phyloP scores from a whole-genome alignment of 2,888 invertebrate genomes.

The Morpho helenor region DNA sequence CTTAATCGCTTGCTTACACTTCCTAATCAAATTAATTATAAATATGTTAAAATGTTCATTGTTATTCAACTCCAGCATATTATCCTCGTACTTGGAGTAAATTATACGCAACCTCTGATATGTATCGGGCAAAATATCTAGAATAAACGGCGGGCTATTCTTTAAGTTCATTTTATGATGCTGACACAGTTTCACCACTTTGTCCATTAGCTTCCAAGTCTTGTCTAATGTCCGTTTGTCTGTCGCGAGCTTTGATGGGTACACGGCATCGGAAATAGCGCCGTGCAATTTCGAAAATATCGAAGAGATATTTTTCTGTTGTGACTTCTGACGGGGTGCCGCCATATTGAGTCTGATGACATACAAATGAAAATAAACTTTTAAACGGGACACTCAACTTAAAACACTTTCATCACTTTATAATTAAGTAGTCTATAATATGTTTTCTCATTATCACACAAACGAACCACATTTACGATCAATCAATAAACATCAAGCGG shows the following conservation, averaged over 20 bases:
- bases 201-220: slow-evolving; percentile 99
- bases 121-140: slow-evolving; percentile 99
- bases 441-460: slow-evolving; percentile 72
- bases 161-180: slow-evolving; percentile 99
- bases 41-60: slow-evolving; percentile 99
- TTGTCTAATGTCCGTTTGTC: slow-evolving; percentile 98
- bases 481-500: slow-evolving; percentile 47
- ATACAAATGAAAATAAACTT: slow-evolving; percentile 72
- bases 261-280: slow-evolving; percentile 90
- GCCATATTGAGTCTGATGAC: slow-evolving; percentile 81
- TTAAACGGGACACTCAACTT: slow-evolving; percentile 59
- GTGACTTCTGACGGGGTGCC: slow-evolving; percentile 87
- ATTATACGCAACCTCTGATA: slow-evolving; percentile 97
- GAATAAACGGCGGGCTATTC: slow-evolving; percentile 99
- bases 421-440: slow-evolving; percentile 59
- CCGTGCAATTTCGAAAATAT: slow-evolving; percentile 97
- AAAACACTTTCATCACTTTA: slow-evolving; percentile 71
- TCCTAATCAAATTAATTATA: slow-evolving; percentile 97
- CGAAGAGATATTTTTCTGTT: slow-evolving; percentile 91
- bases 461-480: slow-evolving; percentile 71
- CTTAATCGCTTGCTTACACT: slow-evolving; percentile 99
- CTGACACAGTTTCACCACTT: slow-evolving; percentile 99
- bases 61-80: slow-evolving; percentile 93
- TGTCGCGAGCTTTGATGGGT: slow-evolving; percentile 90
- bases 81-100: slow-evolving; percentile 97